These are phyloP conservation scores for Drosophila parvula DNA, from an alignment of 1,140 invertebrate species.

Conservation along the genomic window DNA sequence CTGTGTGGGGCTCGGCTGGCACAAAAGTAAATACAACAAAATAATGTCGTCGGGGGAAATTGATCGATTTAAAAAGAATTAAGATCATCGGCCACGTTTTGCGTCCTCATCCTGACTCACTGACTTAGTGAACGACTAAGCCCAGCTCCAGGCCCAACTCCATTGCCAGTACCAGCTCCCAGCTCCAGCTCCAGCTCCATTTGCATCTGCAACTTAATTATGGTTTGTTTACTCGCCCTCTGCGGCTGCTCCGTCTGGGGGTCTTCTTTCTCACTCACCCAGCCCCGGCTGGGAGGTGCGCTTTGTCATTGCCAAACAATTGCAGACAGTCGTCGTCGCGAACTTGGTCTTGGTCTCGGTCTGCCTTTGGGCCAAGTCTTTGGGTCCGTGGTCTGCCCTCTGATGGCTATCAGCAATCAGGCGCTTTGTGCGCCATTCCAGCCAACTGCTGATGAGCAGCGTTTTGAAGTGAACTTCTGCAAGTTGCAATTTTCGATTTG, in stretches of 20 bases:
- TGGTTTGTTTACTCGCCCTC: conserved; percentile 74
- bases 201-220: conserved; percentile 74
- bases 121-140: conserved; percentile 80
- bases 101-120: conserved; percentile 68
- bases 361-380: conserved; percentile 4
- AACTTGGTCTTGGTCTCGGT: conserved; percentile 40
- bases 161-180: background rate
- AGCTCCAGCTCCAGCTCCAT: conserved; percentile 20
- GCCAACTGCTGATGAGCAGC: conserved; percentile 53
- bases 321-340: conserved; percentile 56
- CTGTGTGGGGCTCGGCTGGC: conserved; percentile 26
- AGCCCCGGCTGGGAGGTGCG: conserved; percentile 72
- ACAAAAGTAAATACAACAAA: conserved; percentile 35
- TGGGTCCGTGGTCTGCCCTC: conserved; percentile 46
- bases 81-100: conserved; percentile 74
- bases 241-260: conserved; percentile 18
- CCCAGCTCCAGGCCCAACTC: conserved; percentile 52
- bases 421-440: conserved; percentile 75
- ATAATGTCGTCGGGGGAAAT: conserved; percentile 80
- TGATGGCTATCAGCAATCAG: conserved; percentile 81
- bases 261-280: conserved; percentile 3
- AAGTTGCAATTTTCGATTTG: conserved; percentile 66
- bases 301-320: conserved; percentile 82
- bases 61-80: conserved; percentile 83
- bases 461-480: conserved; percentile 53